Percentiles rank a stretch among this genome's conserved stretches.
These are phyloP conservation scores for Calcarius lapponicus DNA, from an alignment of 2,797 vertebrate species.

Conservation along the genomic window DNA sequence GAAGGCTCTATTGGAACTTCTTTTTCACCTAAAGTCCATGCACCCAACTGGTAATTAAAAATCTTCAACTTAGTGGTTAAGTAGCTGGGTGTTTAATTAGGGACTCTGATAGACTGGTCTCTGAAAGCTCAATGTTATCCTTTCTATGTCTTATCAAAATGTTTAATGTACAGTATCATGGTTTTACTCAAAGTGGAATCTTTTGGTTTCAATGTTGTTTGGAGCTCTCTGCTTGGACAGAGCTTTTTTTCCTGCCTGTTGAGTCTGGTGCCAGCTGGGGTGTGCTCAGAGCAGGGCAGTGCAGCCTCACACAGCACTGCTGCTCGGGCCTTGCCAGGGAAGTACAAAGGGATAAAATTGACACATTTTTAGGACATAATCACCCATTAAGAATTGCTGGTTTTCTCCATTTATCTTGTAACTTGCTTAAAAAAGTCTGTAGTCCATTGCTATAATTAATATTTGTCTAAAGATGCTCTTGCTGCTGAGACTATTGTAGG, in stretches of 20 bases:
- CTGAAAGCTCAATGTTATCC: conserved; percentile 55
- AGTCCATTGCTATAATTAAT: conserved; percentile 63
- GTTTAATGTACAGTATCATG: conserved; percentile 56
- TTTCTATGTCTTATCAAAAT: conserved; percentile 53
- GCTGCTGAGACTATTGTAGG: conserved; percentile 52
- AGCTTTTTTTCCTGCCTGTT: background rate
- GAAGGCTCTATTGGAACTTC: conserved; percentile 62
- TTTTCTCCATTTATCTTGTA: conserved; percentile 70
- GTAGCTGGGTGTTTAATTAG: conserved; percentile 64
- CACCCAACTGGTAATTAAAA: conserved; percentile 47
- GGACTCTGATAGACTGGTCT: conserved; percentile 33
- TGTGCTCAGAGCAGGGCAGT: background rate
- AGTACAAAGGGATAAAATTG: conserved; percentile 38
- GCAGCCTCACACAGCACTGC: background rate
- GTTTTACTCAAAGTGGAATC: conserved; percentile 32
- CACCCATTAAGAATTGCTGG: conserved; percentile 54
- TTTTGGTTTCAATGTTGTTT: conserved; percentile 20
- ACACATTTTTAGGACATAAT: conserved; percentile 51
- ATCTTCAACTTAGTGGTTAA: conserved; percentile 35
- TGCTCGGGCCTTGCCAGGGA: conserved; percentile 13
- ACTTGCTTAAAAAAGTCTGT: conserved; percentile 66
- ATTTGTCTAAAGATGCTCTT: conserved; percentile 68
- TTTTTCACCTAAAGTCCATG: conserved; percentile 58
- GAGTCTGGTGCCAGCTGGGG: background rate
- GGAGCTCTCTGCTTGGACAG: conserved; percentile 18